Base-by-base conservation (phyloP, 2,797 vertebrate species). In the Clarias platycephalus region DNA sequence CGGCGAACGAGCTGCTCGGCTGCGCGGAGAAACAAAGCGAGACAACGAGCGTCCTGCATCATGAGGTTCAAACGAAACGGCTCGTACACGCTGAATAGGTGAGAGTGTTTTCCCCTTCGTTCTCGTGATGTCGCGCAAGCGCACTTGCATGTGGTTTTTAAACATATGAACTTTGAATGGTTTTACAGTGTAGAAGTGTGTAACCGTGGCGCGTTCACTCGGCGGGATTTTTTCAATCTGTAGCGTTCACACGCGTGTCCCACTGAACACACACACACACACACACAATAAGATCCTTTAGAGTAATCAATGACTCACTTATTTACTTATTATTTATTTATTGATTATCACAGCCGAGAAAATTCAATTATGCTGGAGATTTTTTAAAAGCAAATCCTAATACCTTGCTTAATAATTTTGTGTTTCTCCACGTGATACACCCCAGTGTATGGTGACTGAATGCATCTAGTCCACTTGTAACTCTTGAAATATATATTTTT, bases 1-100 rank as follows among this genome's bases (percentile, higher is more conserved):
- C 88, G 49, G 63, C 66, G 79, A 31, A 89, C 70, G 62, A 57
- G 77, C 71, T 34, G 37, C 58, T 34, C 26, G 81, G 86, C 89
- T 86, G 88, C 72, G 81, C 88, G 49, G 80, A 87, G 86, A 87
- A 90, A 89, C 60, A 89, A 89, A 90, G 70, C 84, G 24, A 87
- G 89, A 91, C 89, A 26, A 85, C 87, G 90, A 92, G 91, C 91
- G 92, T 90, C 94, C 94, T 95, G 95, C 90, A 94, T 86, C 88
- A 95, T 96, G 96, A 94, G 95, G 92, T 95, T 96, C 84, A 96
- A 94, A 90, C 92, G 95, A 92, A 97, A 96, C 91, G 95, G 95
- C 28, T 97, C 95, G 67, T 97, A 96, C 89, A 96, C 95, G 0
- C 91, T 96, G 75, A 95, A 96, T 83, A 94, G 96, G 96, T 97